These are phyloP conservation scores for Epinotia ramella DNA, from an alignment of 2,888 invertebrate species.

Conservation along the genomic window DNA sequence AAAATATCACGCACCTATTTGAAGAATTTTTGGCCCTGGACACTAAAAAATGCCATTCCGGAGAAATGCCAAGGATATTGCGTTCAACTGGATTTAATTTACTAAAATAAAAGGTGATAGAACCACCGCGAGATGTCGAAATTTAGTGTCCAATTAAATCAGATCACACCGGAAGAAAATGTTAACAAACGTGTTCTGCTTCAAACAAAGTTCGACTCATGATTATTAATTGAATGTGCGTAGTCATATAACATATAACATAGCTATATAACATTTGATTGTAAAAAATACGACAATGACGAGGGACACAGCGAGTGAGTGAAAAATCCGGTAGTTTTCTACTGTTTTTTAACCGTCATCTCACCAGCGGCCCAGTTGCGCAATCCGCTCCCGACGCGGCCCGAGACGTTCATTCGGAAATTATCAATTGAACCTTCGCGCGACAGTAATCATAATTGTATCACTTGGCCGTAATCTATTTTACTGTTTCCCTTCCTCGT, in stretches of 20 bases:
- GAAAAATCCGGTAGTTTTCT: background rate
- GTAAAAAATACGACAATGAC: background rate
- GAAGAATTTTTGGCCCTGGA: too few species aligned
- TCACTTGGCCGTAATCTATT: slow-evolving; percentile 6
- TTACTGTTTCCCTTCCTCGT: slow-evolving; percentile 6
- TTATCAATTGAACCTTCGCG: slow-evolving; percentile 34
- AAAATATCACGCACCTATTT: too few species aligned
- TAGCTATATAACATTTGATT: background rate
- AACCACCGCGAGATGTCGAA: background rate
- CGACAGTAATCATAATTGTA: slow-evolving; percentile 13
- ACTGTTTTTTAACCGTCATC: background rate
- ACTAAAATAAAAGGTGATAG: background rate
- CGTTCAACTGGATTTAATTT: background rate
- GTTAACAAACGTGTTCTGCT: background rate
- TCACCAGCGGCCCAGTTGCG: slow-evolving; percentile 20
- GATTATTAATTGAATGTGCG: background rate
- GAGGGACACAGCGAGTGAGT: background rate
- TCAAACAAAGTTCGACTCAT: slow-evolving; percentile 1
- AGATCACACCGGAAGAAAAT: background rate
- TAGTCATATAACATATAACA: too few species aligned
- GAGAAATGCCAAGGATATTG: too few species aligned
- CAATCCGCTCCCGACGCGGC: slow-evolving; percentile 22
- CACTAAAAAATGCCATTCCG: too few species aligned
- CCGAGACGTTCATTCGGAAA: slow-evolving; percentile 24
- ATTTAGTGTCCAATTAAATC: background rate